Conservation (phyloP, 2,797 vertebrate species). For the Gastrophryne carolinensis region DNA sequence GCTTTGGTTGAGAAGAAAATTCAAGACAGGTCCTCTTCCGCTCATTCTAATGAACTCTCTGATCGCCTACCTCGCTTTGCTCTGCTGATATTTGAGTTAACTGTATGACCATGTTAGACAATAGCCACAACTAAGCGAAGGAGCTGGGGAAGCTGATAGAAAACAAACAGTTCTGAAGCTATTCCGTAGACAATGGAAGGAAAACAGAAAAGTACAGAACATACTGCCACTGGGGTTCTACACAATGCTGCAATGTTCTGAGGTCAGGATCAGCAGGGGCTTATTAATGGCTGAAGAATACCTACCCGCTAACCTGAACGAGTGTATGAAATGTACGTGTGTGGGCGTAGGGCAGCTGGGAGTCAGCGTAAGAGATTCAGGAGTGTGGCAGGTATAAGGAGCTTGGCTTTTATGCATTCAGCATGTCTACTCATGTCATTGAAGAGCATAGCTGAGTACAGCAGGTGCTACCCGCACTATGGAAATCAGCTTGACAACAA, state of each 20-base stretch:
- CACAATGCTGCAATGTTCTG: background rate
- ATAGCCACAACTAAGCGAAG: background rate
- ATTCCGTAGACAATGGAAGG: background rate
- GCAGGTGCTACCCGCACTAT: background rate
- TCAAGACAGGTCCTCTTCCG: too few relatives aligned
- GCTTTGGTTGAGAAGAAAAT: too few relatives aligned
- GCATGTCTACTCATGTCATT: background rate
- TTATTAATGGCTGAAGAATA: background rate
- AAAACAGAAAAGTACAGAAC: background rate
- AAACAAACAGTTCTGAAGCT: background rate
- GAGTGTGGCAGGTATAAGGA: background rate
- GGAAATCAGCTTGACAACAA: background rate
- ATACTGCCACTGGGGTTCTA: background rate
- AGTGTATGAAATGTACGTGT: background rate
- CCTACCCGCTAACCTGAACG: background rate
- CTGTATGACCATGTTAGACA: background rate
- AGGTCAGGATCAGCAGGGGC: background rate
- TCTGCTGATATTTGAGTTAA: background rate
- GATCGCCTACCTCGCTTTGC: too few relatives aligned
- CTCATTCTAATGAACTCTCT: too few relatives aligned
- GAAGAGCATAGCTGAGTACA: background rate
- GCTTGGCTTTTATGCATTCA: background rate
- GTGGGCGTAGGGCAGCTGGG: background rate
- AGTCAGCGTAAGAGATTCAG: background rate
- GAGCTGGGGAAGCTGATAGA: background rate